Percentiles rank a stretch among this genome's conserved stretches.
Evolutionary conservation across 2,797 vertebrate species (phyloP).

Genomic region (Helarctos malayanus): DNA sequence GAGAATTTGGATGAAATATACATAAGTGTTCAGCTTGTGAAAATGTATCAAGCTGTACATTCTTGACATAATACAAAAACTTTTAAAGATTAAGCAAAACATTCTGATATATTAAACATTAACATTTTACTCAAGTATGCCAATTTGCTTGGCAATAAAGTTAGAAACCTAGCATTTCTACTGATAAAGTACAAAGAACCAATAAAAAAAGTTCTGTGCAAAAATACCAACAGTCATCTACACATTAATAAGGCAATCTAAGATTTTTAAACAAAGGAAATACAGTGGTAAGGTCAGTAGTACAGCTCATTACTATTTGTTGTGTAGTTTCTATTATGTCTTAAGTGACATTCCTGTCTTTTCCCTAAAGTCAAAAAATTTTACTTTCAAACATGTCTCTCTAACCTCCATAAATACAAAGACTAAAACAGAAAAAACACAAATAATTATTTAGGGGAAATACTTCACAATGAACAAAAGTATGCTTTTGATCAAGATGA

Average conservation of each 20-base stretch:
- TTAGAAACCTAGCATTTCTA: constrained; percentile 28
- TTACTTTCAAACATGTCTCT: constrained; percentile 36
- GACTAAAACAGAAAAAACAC: not conserved
- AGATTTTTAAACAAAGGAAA: constrained; percentile 38
- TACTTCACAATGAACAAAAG: constrained; percentile 40
- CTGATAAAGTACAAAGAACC: not conserved
- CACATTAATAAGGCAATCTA: not conserved
- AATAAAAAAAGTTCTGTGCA: not conserved
- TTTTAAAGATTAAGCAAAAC: constrained; percentile 50
- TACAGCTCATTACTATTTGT: not conserved
- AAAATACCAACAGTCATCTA: not conserved
- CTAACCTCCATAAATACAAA: constrained; percentile 26
- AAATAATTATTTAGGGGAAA: not conserved
- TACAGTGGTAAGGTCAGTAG: not conserved
- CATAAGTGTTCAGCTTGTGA: not conserved
- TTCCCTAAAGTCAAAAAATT: constrained; percentile 40
- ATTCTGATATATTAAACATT: not conserved
- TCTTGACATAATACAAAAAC: not conserved
- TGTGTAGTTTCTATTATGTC: not conserved
- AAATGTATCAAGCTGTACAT: not conserved
- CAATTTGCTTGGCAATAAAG: not conserved
- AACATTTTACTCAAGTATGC: not conserved
- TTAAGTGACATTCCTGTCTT: constrained; percentile 42
- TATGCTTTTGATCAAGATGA: constrained; percentile 48
- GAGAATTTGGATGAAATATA: not conserved